phyloP scores from a whole-genome alignment of 2,888 invertebrate genomes.

The Choreutis nemorana region DNA sequence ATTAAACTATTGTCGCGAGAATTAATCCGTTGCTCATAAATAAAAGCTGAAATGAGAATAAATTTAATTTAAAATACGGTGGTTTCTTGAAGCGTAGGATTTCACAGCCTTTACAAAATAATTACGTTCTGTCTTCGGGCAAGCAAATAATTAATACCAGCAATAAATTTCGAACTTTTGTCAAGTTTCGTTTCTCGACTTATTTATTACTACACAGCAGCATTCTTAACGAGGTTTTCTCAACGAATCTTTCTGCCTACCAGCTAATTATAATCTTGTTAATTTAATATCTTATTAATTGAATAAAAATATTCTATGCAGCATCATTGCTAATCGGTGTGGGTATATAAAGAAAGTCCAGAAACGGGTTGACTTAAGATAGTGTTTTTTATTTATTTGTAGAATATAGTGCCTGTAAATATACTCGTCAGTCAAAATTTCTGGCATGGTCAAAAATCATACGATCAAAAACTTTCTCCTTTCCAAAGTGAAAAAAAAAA shows the following conservation, averaged over 20 bases:
- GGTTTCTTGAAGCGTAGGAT: slow-evolving; percentile 29
- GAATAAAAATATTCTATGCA: too few species aligned
- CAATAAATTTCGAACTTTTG: slow-evolving; percentile 46
- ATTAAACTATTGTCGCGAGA: slow-evolving; percentile 17
- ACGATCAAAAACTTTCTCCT: too few species aligned
- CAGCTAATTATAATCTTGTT: neutral
- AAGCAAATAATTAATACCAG: slow-evolving; percentile 41
- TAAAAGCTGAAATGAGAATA: slow-evolving; percentile 19
- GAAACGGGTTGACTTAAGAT: too few species aligned
- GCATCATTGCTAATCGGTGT: too few species aligned
- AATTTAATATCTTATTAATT: too few species aligned
- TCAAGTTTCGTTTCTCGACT: slow-evolving; percentile 31
- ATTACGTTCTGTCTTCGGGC: slow-evolving; percentile 39
- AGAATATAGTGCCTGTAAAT: too few species aligned
- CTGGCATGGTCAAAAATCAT: too few species aligned
- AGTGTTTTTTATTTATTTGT: too few species aligned
- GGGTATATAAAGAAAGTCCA: too few species aligned
- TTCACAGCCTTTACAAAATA: slow-evolving; percentile 42
- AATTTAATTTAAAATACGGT: slow-evolving; percentile 24
- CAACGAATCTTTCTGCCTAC: neutral
- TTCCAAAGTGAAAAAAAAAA: too few species aligned
- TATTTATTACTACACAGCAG: slow-evolving; percentile 24
- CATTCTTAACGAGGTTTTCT: neutral
- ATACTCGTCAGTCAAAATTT: too few species aligned
- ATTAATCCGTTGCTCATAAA: slow-evolving; percentile 19